These are phyloP conservation scores for Trissonchulus latispiculum DNA, from an alignment of 2,888 invertebrate genomes.

Conservation along the genomic window DNA sequence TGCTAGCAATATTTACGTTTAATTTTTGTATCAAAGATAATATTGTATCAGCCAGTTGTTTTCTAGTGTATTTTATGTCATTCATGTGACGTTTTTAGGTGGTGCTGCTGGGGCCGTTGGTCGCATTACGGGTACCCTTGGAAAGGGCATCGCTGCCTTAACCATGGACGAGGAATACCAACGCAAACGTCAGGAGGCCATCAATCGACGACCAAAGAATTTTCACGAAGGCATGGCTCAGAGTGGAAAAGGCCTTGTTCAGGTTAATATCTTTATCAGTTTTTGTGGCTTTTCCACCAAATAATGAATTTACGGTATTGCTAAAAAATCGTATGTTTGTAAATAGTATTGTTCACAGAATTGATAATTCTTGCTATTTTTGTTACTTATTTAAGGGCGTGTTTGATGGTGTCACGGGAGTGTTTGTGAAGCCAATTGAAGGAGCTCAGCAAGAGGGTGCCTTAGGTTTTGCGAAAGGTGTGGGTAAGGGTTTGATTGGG, in stretches of 20 bases:
- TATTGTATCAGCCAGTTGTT: no score
- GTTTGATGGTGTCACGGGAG: slow-evolving; percentile 88
- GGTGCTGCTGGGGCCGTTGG: slow-evolving; percentile 96
- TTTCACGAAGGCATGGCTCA: slow-evolving; percentile 82
- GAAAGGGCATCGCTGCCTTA: slow-evolving; percentile 76
- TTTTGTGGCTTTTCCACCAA: slow-evolving; percentile 11
- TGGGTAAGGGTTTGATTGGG: slow-evolving; percentile 89
- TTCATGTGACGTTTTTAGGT: slow-evolving; percentile 57
- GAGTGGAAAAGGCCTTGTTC: slow-evolving; percentile 84
- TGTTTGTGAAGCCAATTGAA: slow-evolving; percentile 84
- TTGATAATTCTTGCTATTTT: no score
- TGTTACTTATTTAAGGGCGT: slow-evolving; percentile 71
- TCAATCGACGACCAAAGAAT: slow-evolving; percentile 76
- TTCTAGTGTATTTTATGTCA: no score
- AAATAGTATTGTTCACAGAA: no score
- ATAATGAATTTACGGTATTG: no score
- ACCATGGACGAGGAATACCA: slow-evolving; percentile 93
- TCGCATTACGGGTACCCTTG: slow-evolving; percentile 58
- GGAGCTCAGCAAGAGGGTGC: slow-evolving; percentile 83
- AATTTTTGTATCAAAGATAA: no score
- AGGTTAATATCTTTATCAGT: slow-evolving; percentile 58
- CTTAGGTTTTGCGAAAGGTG: slow-evolving; percentile 86
- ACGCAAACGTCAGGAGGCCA: slow-evolving; percentile 73
- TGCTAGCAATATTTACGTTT: no score
- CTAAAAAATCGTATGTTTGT: no score